These are phyloP conservation scores for Elephas maximus DNA, from an alignment of 2,113 vertebrate species.

Conservation along the genomic window DNA sequence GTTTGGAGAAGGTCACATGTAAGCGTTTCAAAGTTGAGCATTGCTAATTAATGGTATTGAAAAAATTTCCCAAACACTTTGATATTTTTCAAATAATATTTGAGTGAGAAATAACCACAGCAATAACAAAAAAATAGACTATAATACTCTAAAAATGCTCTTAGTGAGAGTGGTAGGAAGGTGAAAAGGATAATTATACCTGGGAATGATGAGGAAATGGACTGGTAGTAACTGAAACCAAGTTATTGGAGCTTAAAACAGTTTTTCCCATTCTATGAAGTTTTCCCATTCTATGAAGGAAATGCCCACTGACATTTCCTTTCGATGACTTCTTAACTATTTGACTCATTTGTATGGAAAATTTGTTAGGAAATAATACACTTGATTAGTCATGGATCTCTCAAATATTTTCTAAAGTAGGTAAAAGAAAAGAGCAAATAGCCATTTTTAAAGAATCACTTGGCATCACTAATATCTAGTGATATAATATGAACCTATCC, in stretches of 20 bases:
- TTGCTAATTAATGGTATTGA: background rate
- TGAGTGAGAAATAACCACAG: background rate
- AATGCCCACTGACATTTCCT: background rate
- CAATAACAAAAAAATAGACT: background rate
- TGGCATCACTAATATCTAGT: background rate
- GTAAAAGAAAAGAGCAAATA: background rate
- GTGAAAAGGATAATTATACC: background rate
- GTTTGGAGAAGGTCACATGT: background rate
- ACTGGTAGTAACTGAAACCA: background rate
- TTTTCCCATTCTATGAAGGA: background rate
- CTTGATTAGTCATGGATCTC: background rate
- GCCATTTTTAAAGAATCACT: background rate
- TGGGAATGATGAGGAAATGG: background rate
- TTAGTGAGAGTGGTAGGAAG: background rate
- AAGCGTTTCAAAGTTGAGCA: background rate
- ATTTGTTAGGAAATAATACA: background rate
- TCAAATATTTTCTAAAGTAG: constrained; percentile 10
- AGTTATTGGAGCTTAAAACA: background rate
- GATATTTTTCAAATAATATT: background rate
- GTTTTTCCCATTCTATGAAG: background rate
- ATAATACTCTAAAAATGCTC: background rate
- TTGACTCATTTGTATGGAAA: background rate
- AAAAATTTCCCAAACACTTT: background rate
- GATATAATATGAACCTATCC: background rate
- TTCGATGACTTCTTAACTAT: background rate